phyloP scores from a whole-genome alignment of 2,797 vertebrate species.

The Austrolebias charrua region DNA sequence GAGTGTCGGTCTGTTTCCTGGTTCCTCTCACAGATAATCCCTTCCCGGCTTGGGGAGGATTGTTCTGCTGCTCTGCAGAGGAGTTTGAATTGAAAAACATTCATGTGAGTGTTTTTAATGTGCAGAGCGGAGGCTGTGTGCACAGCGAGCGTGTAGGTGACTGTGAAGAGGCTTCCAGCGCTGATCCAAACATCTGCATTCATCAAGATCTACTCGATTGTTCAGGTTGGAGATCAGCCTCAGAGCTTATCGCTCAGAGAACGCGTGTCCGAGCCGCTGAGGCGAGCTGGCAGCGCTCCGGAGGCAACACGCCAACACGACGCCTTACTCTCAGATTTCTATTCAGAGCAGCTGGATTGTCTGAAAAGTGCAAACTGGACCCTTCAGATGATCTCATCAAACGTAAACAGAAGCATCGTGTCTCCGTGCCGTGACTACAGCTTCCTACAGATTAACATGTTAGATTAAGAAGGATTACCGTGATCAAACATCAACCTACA shows the following conservation, averaged over 20 bases:
- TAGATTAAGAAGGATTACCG: too few relatives aligned
- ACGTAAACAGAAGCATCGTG: background rate
- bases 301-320: background rate
- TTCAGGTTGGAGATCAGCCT: conserved; percentile 24
- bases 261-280: background rate
- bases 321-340: conserved; percentile 14
- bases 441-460: too few relatives aligned
- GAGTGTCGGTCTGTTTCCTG: too few relatives aligned
- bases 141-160: conserved; percentile 35
- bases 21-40: conserved; percentile 7
- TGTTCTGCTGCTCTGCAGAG: background rate
- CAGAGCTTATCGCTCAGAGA: conserved; percentile 16
- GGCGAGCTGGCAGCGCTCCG: conserved; percentile 6
- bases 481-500: too few relatives aligned
- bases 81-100: conserved; percentile 4
- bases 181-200: conserved; percentile 18
- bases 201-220: conserved; percentile 13
- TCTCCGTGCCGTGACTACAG: too few relatives aligned
- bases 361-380: too few relatives aligned
- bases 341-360: background rate
- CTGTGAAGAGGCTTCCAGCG: conserved; percentile 6
- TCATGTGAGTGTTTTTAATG: background rate
- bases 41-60: background rate
- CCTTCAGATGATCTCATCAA: too few relatives aligned
- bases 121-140: conserved; percentile 2